These are phyloP conservation scores for Melanotaenia trifasciata DNA, from an alignment of 2,797 vertebrate species.

Conservation along the genomic window DNA sequence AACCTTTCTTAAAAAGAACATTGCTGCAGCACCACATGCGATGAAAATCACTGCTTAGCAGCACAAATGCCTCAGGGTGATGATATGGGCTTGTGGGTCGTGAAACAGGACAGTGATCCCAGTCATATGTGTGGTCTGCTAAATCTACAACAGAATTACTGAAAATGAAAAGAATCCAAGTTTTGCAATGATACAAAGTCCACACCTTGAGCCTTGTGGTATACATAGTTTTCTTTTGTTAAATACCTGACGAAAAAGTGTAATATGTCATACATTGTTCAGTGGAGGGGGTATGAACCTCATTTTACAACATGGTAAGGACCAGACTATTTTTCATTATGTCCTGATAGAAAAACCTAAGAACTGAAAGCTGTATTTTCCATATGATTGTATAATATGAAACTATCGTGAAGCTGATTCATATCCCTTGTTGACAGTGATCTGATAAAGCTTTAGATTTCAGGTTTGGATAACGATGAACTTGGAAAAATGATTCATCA, in stretches of 20 bases:
- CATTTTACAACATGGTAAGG: neutral
- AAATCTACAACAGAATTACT: neutral
- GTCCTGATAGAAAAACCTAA: neutral
- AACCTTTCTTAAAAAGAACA: neutral
- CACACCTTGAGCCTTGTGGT: neutral
- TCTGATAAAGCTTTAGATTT: neutral
- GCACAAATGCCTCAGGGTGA: neutral
- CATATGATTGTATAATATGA: neutral
- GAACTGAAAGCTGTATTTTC: neutral
- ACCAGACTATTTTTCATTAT: neutral
- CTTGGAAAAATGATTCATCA: neutral
- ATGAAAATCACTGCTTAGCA: neutral
- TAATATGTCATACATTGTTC: neutral
- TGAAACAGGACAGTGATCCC: neutral
- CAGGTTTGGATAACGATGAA: neutral
- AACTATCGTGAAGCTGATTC: neutral
- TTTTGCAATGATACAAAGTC: neutral
- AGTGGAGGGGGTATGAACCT: neutral
- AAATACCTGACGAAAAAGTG: neutral
- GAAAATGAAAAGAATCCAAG: neutral
- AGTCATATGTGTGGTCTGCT: no score
- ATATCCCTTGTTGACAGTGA: slow-evolving; percentile 17
- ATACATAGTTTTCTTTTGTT: neutral
- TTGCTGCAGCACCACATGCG: neutral
- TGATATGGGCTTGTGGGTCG: neutral